A percentile compares a stretch with the other conserved stretches of the same genome.
phyloP scores from a whole-genome alignment of 2,113 vertebrate species.

The Rhadina sibilatrix region DNA sequence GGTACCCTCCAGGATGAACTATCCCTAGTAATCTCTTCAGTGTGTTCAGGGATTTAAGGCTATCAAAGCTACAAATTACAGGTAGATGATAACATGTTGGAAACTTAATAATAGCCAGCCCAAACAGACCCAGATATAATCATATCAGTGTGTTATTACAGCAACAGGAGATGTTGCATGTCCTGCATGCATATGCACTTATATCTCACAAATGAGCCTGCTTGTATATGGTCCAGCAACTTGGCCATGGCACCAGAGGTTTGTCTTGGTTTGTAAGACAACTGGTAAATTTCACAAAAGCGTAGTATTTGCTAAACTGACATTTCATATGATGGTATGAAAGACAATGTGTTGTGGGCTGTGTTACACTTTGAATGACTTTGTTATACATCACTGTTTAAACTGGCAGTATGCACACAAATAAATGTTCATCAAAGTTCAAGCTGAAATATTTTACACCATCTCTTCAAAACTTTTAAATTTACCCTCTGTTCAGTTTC shows the following conservation, averaged over 20 bases:
- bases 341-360: not conserved
- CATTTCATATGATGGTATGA: not conserved
- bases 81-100: not conserved
- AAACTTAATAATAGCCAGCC: not conserved
- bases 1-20: not conserved
- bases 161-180: not conserved
- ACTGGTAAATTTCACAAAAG: not conserved
- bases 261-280: not conserved
- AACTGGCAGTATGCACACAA: not conserved
- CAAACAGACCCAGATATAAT: not conserved
- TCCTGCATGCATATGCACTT: not conserved
- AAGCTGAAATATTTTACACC: not conserved
- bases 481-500: not conserved
- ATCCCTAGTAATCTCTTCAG: not conserved
- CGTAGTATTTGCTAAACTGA: not conserved
- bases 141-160: not conserved
- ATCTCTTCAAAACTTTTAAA: not conserved
- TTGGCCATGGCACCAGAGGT: not conserved
- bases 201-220: not conserved
- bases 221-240: fast-evolving
- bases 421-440: not conserved
- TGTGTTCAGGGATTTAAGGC: not conserved
- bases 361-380: not conserved
- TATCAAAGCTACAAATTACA: not conserved
- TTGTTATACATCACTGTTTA: not conserved